Evolutionary conservation across 2,888 invertebrate genomes (phyloP).

Genomic region (Teinopalpus imperialis): DNA sequence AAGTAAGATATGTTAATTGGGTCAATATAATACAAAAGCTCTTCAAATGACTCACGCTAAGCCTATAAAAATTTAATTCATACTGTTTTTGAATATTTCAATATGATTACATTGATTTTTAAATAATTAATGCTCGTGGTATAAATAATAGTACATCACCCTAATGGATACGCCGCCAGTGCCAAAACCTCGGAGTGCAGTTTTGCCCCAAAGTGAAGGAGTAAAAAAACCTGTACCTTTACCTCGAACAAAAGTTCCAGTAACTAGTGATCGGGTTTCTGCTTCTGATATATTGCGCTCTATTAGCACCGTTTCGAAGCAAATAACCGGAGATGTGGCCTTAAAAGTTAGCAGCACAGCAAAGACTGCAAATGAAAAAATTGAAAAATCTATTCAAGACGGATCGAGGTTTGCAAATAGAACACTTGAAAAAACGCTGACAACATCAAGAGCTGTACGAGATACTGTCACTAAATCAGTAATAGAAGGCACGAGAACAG

Average conservation of each 20-base stretch:
- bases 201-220: constrained; percentile 46
- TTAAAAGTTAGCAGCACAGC: constrained; percentile 71
- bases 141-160: background rate
- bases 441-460: constrained; percentile 73
- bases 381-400: constrained; percentile 62
- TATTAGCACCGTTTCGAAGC: constrained; percentile 80
- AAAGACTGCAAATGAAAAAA: constrained; percentile 62
- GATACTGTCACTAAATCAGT: constrained; percentile 83
- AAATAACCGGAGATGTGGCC: constrained; percentile 80
- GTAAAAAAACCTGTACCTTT: constrained; percentile 77
- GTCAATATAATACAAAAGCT: constrained; percentile 6
- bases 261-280: constrained; percentile 51
- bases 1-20: constrained; percentile 3
- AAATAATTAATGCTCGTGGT: background rate
- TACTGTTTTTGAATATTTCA: background rate
- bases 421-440: constrained; percentile 69
- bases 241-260: constrained; percentile 67
- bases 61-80: background rate
- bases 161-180: constrained; percentile 70
- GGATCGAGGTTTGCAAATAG: constrained; percentile 70
- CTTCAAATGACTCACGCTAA: constrained; percentile 33
- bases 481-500: constrained; percentile 83
- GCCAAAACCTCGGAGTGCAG: constrained; percentile 62
- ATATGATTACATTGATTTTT: background rate
- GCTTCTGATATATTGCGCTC: constrained; percentile 73